Percentiles rank a stretch among this genome's conserved stretches.
Conservation (phyloP, 2,797 vertebrate genomes). For the Hydrophis major region DNA sequence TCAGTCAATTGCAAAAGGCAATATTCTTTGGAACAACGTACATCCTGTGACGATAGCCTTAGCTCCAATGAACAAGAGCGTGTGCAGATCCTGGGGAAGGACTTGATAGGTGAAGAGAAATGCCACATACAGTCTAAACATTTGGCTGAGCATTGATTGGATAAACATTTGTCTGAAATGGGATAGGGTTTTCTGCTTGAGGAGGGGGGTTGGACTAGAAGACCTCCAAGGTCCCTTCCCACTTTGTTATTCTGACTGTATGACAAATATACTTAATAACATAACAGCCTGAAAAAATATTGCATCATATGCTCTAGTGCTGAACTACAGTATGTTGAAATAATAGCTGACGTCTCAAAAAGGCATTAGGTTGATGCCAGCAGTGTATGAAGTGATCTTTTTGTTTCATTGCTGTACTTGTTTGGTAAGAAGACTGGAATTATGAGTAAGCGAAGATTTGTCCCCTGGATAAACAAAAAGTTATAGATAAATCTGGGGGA, state of each 20-base stretch:
- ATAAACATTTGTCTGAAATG: background rate
- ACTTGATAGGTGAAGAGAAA: background rate
- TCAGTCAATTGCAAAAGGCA: background rate
- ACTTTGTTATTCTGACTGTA: background rate
- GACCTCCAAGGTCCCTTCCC: background rate
- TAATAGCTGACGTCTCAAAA: background rate
- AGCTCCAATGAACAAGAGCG: background rate
- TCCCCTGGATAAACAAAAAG: background rate
- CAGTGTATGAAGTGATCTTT: background rate
- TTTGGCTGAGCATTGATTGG: background rate
- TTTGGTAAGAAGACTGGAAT: background rate
- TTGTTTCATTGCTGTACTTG: background rate
- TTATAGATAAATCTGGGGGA: background rate
- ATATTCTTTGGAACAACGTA: background rate
- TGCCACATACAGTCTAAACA: background rate
- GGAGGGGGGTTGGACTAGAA: background rate
- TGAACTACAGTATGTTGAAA: background rate
- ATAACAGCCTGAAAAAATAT: background rate
- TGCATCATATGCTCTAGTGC: background rate
- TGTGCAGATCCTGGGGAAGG: background rate
- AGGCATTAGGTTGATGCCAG: background rate
- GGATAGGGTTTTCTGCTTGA: background rate
- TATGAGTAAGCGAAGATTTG: background rate
- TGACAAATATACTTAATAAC: background rate
- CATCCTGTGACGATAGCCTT: background rate